Percentiles rank a stretch among this genome's conserved stretches.
Conservation (phyloP, 2,797 vertebrate genomes). For the Buphagus erythrorhynchus region DNA sequence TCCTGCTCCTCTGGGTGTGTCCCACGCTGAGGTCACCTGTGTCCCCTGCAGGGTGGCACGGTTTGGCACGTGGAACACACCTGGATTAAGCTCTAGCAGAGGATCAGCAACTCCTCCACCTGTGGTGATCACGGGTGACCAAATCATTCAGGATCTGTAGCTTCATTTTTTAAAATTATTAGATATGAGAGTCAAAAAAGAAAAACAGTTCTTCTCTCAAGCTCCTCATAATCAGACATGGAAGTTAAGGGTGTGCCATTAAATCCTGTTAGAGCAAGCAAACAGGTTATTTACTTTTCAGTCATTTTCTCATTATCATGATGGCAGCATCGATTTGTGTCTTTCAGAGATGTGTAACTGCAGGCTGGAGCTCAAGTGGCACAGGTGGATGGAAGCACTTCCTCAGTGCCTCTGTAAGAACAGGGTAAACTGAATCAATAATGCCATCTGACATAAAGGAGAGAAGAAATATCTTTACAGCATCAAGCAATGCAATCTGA, state of each 20-base stretch:
- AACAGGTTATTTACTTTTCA: background rate
- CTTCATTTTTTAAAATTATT: background rate
- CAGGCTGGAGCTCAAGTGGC: background rate
- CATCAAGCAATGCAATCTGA: background rate
- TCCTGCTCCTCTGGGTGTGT: background rate
- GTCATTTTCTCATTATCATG: background rate
- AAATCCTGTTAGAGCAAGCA: background rate
- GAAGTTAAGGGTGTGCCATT: background rate
- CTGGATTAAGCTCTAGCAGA: background rate
- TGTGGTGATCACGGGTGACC: background rate
- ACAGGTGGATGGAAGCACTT: background rate
- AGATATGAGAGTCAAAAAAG: background rate
- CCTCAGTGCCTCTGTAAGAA: background rate
- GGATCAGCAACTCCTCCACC: background rate
- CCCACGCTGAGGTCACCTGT: background rate
- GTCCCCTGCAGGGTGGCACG: background rate
- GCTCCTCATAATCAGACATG: background rate
- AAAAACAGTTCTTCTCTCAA: background rate
- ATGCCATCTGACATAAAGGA: background rate
- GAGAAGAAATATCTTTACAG: background rate
- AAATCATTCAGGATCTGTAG: background rate
- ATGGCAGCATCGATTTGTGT: background rate
- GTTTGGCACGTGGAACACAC: rapidly evolving
- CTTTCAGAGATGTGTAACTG: background rate
- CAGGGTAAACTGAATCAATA: background rate